Evolutionary conservation across 2,888 invertebrate species (phyloP).

Genomic region (Aquatica leii): DNA sequence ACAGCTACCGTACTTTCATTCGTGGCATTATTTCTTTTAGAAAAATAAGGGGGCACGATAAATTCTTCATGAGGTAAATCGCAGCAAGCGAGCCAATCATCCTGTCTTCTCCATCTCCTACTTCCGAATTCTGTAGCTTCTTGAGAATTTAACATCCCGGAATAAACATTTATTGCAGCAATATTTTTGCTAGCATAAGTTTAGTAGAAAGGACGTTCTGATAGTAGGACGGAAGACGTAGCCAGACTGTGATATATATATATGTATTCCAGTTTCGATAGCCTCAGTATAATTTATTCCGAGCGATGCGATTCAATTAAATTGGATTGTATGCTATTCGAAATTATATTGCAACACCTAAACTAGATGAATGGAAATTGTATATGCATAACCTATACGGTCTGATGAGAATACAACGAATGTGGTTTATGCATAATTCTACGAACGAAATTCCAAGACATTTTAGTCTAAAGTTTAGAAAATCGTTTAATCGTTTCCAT

Average conservation of each 20-base stretch:
- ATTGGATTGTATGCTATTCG: constrained; percentile 53
- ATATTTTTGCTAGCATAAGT: constrained; percentile 40
- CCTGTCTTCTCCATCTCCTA: constrained; percentile 46
- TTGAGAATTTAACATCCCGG: constrained; percentile 47
- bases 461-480: no score
- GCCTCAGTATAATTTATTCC: constrained; percentile 52
- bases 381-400: constrained; percentile 31
- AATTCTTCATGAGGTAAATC: constrained; percentile 56
- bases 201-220: constrained; percentile 36
- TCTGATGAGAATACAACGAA: constrained; percentile 14
- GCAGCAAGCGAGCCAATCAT: constrained; percentile 52
- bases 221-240: constrained; percentile 42
- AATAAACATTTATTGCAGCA: constrained; percentile 49
- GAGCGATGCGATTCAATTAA: constrained; percentile 55
- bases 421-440: constrained; percentile 9
- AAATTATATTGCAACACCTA: constrained; percentile 53
- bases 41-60: constrained; percentile 52
- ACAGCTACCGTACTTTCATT: constrained; percentile 49
- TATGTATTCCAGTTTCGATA: constrained; percentile 45
- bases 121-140: constrained; percentile 41
- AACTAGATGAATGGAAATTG: constrained; percentile 54
- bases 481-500: no score
- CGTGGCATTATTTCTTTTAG: constrained; percentile 48
- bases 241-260: constrained; percentile 45
- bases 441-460: no score